Evolutionary conservation across 2,888 invertebrate species (phyloP).

Genomic region (Nemotelus pantherinus): DNA sequence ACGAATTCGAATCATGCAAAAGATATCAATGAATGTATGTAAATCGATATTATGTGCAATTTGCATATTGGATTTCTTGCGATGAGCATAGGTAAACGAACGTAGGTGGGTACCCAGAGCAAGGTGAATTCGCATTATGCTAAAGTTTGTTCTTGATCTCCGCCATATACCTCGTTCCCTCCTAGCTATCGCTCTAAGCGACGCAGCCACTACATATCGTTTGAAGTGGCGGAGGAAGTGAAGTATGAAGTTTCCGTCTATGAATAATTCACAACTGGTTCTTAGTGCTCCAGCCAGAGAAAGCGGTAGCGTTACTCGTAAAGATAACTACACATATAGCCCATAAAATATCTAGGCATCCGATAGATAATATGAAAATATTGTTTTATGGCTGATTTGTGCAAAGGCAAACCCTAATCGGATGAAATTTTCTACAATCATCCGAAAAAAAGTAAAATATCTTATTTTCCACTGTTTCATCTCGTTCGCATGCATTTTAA

Average conservation of each 20-base stretch:
- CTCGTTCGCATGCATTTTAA: slow-evolving; percentile 9
- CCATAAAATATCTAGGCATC: slow-evolving; percentile 31
- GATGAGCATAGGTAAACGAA: slow-evolving; percentile 13
- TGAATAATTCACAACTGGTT: slow-evolving; percentile 42
- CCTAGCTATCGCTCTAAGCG: neutral
- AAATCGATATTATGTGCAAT: slow-evolving; percentile 35
- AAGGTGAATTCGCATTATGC: slow-evolving; percentile 32
- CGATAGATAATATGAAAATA: slow-evolving; percentile 47
- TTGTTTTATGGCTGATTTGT: slow-evolving; percentile 49
- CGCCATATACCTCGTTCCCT: neutral
- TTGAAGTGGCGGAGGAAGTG: slow-evolving; percentile 24
- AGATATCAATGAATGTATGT: slow-evolving; percentile 34
- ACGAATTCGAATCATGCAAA: slow-evolving; percentile 26
- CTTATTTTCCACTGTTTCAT: slow-evolving; percentile 23
- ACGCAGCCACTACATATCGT: slow-evolving; percentile 4
- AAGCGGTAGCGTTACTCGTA: neutral
- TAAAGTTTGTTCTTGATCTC: neutral
- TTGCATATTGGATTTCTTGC: slow-evolving; percentile 42
- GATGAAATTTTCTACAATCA: slow-evolving; percentile 37
- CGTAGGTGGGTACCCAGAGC: neutral
- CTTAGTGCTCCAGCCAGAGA: neutral
- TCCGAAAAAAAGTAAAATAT: slow-evolving; percentile 15
- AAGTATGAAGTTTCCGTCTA: slow-evolving; percentile 33
- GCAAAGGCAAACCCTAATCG: slow-evolving; percentile 38
- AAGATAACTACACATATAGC: slow-evolving; percentile 34